phyloP scores from a whole-genome alignment of 2,113 vertebrate species.

The Alethe diademata region DNA sequence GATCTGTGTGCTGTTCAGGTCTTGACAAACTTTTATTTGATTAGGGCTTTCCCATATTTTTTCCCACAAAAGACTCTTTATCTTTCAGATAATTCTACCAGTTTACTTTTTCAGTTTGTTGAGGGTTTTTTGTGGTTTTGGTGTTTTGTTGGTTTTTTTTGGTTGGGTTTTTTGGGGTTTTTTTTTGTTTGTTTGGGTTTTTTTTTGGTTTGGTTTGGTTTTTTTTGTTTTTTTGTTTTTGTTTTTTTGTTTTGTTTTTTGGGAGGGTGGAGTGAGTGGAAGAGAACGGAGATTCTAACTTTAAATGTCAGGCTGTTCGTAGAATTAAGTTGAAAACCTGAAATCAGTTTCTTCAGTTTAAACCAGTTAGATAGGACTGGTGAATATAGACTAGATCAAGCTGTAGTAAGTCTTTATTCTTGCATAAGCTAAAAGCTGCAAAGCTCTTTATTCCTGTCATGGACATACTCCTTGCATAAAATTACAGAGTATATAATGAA shows the following conservation, averaged over 20 bases:
- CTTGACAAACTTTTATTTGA: not conserved
- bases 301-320: not conserved
- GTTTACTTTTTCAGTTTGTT: too few species aligned
- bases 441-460: not conserved
- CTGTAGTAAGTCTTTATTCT: not conserved
- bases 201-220: too few species aligned
- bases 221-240: too few species aligned
- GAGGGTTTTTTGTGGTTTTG: too few species aligned
- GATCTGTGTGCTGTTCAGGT: not conserved
- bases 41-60: not conserved
- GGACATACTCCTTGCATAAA: not conserved
- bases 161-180: too few species aligned
- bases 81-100: not conserved
- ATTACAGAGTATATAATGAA: not conserved
- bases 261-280: fast-evolving
- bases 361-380: not conserved
- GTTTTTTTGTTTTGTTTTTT: too few species aligned
- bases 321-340: not conserved
- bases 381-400: not conserved
- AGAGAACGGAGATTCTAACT: not conserved
- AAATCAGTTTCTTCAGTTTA: not conserved
- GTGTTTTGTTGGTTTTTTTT: too few species aligned
- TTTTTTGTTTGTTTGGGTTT: too few species aligned
- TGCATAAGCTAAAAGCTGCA: not conserved
- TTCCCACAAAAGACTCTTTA: not conserved